Evolutionary conservation across 2,888 invertebrate species (phyloP), one percentile per base, ranked within the genome.

Genomic region (Celastrina argiolus): DNA sequence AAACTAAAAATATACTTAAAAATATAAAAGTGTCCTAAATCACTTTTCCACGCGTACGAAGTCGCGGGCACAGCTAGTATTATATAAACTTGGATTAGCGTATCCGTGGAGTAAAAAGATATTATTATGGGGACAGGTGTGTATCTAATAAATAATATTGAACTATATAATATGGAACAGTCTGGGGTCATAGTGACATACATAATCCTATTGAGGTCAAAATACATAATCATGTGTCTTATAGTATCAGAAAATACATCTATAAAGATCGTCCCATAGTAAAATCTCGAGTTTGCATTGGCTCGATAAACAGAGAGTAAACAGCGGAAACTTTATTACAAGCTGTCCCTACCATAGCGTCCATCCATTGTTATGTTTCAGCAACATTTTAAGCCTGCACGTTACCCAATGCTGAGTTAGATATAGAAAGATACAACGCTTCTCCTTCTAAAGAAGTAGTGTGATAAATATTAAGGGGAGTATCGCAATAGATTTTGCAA

Each of bases 301-400:
- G 79, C 79, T 82, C 75, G 77, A 82, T 81, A 87, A 87, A 88
- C 82, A 87, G 81, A 77, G 76, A 80, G 81, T 83, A 86, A 87
- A 86, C 81, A 86, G 85, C 84, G 86, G 83, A 87, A 87, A 87
- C 82, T 78, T 84, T 87, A 87, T 85, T 84, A 87, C 83, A 82
- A 81, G 81, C 82, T 81, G 73, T 74, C 68, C 69, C 70, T 66
- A 66, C 66, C 22, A 59, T 8, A 7, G 34, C 4, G 1, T n/a
- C 12, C 39, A 61, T 36, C 61, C 39, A 36, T 39, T 7, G 39
- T 39, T 39, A 12, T 14, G 0, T 14, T 7, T 6, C 2, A 61
- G 6, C 39, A 14, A 14, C 14, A 22, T 26, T 22, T 22, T 18
- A 12, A 18, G 18, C 1, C 26, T 14, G 18, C 12, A 22, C 12